Percentiles rank a stretch among this genome's conserved stretches.
Conservation (phyloP, 2,113 vertebrate genomes). For the Fulmarus glacialis region DNA sequence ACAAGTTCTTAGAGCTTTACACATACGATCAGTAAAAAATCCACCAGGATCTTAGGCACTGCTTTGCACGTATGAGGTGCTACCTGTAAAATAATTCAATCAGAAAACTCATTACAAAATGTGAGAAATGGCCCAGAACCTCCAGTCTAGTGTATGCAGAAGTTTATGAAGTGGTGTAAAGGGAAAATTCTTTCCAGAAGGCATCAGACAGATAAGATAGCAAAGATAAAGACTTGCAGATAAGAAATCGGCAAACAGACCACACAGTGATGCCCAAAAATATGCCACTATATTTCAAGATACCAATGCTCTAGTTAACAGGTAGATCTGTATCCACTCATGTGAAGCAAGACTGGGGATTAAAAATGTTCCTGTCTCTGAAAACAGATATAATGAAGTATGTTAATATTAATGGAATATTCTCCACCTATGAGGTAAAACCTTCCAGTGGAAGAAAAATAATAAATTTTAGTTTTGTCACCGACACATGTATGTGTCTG, state of each 20-base stretch:
- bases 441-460: not conserved
- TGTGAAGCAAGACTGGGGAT: not conserved
- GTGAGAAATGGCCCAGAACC: slow-evolving; percentile 24
- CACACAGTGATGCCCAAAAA: not conserved
- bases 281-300: not conserved
- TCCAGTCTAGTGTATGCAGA: not conserved
- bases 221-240: slow-evolving; percentile 28
- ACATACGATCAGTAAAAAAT: not conserved
- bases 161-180: slow-evolving; percentile 29
- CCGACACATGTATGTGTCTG: not conserved
- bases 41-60: not conserved
- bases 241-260: not conserved
- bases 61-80: slow-evolving; percentile 22
- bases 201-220: not conserved
- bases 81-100: slow-evolving; percentile 32
- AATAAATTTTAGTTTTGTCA: not conserved
- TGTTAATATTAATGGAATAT: not conserved
- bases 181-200: slow-evolving; percentile 39
- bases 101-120: slow-evolving; percentile 53
- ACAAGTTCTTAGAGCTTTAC: not conserved
- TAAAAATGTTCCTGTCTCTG: not conserved
- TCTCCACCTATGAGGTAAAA: not conserved
- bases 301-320: not conserved
- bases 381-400: not conserved
- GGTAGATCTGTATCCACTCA: not conserved